Conservation (phyloP, 92 coral and sea anemone genomes). For the Isaurus tuberculatus region DNA sequence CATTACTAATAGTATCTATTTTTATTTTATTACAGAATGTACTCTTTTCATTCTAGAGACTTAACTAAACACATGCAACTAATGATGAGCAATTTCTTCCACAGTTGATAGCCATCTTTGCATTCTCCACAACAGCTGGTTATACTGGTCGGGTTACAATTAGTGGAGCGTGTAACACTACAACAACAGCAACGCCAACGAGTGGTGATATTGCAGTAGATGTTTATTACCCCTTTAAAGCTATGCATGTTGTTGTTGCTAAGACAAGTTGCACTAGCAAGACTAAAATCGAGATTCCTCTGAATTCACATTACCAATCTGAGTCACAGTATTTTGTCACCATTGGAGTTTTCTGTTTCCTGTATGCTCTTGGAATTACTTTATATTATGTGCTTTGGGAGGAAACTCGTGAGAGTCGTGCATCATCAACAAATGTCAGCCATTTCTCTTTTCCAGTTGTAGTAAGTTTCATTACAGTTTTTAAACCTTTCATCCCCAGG, state of each 20-base stretch:
- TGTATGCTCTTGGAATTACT: constrained; percentile 73
- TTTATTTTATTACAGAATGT: background rate
- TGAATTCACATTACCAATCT: constrained; percentile 63
- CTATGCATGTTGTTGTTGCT: background rate
- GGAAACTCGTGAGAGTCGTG: constrained; percentile 80
- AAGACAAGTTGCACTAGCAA: background rate
- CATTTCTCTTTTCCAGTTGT: constrained; percentile 83
- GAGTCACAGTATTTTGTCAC: constrained; percentile 94
- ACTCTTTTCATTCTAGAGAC: background rate
- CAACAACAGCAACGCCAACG: background rate
- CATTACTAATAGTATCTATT: too few relatives aligned
- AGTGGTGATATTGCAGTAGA: constrained; percentile 45
- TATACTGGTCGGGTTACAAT: constrained; percentile 69
- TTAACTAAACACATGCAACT: background rate
- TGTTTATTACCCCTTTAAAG: constrained; percentile 78
- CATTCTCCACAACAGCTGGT: constrained; percentile 95
- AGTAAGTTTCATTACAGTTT: constrained; percentile 59
- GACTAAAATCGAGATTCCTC: background rate
- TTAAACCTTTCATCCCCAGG: too few relatives aligned
- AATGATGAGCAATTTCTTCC: background rate
- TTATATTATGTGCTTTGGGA: constrained; percentile 77
- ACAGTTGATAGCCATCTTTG: constrained; percentile 95
- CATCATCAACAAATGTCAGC: constrained; percentile 92
- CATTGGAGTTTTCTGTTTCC: constrained; percentile 84
- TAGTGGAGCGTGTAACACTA: constrained; percentile 11